Evolutionary conservation across 2,113 vertebrate genomes (phyloP).

Genomic region (Athene noctua): DNA sequence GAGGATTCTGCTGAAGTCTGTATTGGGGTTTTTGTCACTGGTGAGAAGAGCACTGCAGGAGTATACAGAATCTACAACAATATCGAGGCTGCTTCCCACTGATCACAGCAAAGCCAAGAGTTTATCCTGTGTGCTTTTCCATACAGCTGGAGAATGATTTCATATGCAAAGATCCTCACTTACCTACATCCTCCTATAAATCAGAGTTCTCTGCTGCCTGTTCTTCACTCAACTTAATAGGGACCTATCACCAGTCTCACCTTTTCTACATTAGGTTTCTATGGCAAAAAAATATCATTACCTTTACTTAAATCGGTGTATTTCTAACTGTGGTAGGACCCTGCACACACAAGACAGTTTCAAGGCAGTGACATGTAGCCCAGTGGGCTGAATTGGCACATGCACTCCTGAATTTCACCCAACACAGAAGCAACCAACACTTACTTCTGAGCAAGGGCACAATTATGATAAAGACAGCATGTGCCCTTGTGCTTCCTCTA

Average conservation of each 20-base stretch:
- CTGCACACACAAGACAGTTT: background rate
- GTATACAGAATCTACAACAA: background rate
- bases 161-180: background rate
- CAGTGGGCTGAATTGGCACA: rapidly evolving
- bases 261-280: background rate
- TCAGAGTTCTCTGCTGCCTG: background rate
- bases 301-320: background rate
- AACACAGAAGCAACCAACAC: background rate
- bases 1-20: background rate
- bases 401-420: background rate
- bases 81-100: background rate
- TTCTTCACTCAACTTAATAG: background rate
- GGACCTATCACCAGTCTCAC: background rate
- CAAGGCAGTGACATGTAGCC: background rate
- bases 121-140: background rate
- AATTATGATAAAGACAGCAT: background rate
- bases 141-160: background rate
- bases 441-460: background rate
- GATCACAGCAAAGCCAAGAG: background rate
- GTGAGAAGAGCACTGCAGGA: background rate
- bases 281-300: background rate
- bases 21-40: background rate
- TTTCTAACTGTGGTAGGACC: background rate
- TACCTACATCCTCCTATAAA: background rate
- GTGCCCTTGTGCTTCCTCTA: background rate